phyloP scores from a whole-genome alignment of 1,140 invertebrate species.

The Zaprionus lachaisei region DNA sequence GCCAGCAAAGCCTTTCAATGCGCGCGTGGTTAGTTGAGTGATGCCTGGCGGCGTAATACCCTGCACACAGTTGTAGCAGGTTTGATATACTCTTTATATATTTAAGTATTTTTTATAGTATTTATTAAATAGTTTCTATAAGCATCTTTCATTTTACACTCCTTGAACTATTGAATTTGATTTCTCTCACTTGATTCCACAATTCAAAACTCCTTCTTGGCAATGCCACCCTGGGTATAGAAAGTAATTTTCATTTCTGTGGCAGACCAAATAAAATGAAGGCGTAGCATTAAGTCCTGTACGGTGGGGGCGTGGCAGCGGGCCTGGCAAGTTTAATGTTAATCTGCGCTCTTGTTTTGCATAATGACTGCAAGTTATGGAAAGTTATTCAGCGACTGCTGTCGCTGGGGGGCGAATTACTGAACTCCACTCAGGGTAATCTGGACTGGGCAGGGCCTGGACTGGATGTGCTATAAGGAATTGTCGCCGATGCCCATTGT shows the following conservation, averaged over 20 bases:
- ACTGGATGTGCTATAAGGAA: neutral
- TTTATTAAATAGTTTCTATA: neutral
- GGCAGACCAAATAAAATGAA: conserved; percentile 8
- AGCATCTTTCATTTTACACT: too few species aligned
- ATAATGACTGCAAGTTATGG: conserved; percentile 56
- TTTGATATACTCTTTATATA: neutral
- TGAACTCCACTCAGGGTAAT: neutral
- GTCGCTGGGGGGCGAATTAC: conserved; percentile 1
- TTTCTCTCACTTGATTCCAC: neutral
- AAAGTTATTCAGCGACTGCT: conserved; percentile 3
- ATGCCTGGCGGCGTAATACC: conserved; percentile 3
- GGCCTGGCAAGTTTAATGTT: conserved; percentile 51
- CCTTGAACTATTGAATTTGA: too few species aligned
- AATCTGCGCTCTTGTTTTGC: conserved; percentile 62
- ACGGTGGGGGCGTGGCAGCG: neutral
- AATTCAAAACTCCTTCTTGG: neutral
- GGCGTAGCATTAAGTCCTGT: neutral
- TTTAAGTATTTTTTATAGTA: neutral
- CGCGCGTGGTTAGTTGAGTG: neutral
- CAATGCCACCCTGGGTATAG: neutral
- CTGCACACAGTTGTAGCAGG: neutral
- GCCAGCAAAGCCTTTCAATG: conserved; percentile 14
- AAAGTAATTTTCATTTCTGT: conserved; percentile 32
- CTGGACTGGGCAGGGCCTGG: neutral
- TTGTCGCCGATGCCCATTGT: neutral